These are phyloP conservation scores for Ictidomys tridecemlineatus DNA, from an alignment of 2,113 vertebrate genomes.

Conservation along the genomic window DNA sequence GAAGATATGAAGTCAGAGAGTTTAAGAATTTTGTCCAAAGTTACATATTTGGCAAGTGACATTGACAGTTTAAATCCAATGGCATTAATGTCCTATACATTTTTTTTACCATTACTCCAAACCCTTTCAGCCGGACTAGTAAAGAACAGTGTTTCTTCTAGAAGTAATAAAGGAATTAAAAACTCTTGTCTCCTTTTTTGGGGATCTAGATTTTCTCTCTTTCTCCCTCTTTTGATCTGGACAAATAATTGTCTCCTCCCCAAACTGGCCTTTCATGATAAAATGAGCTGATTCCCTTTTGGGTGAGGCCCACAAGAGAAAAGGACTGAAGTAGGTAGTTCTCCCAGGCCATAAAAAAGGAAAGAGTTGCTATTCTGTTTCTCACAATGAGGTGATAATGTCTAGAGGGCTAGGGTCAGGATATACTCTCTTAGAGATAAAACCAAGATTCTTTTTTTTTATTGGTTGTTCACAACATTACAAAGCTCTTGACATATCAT, in stretches of 20 bases:
- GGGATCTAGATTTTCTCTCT: not conserved
- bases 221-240: not conserved
- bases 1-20: not conserved
- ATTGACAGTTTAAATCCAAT: not conserved
- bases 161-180: not conserved
- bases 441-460: not conserved
- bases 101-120: not conserved
- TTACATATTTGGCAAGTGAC: not conserved
- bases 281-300: not conserved
- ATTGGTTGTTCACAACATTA: no score
- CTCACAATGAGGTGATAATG: not conserved
- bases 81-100: not conserved
- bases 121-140: not conserved
- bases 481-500: no score
- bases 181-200: not conserved
- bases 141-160: not conserved
- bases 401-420: not conserved
- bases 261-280: not conserved
- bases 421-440: not conserved
- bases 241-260: not conserved
- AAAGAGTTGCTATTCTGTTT: not conserved
- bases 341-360: no score
- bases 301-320: not conserved
- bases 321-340: not conserved
- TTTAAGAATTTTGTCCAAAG: conserved; percentile 30